Evolutionary conservation across 2,797 vertebrate species (phyloP).

Genomic region (Varecia variegata): DNA sequence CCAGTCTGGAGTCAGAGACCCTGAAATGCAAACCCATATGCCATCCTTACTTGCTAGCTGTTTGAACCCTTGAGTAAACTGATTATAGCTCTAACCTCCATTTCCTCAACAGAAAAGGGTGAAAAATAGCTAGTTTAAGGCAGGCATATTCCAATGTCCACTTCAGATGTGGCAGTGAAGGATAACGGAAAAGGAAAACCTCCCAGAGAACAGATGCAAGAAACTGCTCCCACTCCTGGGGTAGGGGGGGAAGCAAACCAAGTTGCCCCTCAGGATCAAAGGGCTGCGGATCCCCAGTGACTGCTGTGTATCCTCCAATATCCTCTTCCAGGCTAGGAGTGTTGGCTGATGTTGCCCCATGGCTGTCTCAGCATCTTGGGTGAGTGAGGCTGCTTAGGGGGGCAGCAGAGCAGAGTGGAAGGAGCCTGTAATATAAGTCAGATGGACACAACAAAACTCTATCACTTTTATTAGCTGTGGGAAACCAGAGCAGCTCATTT

Average conservation of each 20-base stretch:
- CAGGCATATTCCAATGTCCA: neutral
- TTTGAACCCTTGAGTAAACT: neutral
- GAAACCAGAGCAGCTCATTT: neutral
- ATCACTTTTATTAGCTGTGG: neutral
- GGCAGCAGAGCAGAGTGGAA: neutral
- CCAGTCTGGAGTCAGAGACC: neutral
- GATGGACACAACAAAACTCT: neutral
- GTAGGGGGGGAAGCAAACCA: neutral
- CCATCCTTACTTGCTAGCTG: neutral
- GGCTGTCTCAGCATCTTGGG: neutral
- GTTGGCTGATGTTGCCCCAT: neutral
- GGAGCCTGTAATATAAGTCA: neutral
- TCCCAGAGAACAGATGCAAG: neutral
- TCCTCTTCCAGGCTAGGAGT: neutral
- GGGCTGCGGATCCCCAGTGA: neutral
- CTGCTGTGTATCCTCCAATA: neutral
- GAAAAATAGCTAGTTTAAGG: neutral
- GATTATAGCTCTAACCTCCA: neutral
- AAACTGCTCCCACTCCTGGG: neutral
- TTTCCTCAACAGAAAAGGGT: neutral
- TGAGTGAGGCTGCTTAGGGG: rapidly evolving
- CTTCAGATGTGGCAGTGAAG: neutral
- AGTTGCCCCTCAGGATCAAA: neutral
- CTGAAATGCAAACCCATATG: neutral
- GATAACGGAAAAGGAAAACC: neutral